phyloP scores from a whole-genome alignment of 2,888 invertebrate species.

The Andrena bicolor region DNA sequence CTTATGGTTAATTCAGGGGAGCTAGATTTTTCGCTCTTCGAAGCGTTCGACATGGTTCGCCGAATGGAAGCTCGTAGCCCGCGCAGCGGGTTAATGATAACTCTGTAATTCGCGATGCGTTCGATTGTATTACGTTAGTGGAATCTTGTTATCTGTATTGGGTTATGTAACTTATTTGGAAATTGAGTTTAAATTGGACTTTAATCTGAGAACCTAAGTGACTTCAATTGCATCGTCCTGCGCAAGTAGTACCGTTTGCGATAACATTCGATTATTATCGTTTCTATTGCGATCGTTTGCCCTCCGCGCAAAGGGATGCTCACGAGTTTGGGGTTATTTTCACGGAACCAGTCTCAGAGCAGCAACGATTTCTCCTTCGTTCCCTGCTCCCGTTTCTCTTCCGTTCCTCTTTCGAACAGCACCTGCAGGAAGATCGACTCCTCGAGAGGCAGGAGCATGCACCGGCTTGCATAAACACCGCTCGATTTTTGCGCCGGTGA shows the following conservation, averaged over 20 bases:
- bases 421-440: slow-evolving; percentile 54
- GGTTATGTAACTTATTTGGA: too few relatives aligned
- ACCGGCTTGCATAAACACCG: slow-evolving; percentile 58
- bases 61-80: background rate
- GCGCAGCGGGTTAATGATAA: background rate
- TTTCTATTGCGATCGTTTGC: background rate
- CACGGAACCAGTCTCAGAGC: slow-evolving; percentile 20
- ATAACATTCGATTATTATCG: background rate
- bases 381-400: slow-evolving; percentile 7
- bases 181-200: too few relatives aligned
- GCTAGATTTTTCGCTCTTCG: background rate
- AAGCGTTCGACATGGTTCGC: background rate
- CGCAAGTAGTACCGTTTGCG: background rate
- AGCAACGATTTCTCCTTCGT: background rate
- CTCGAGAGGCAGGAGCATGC: slow-evolving; percentile 39
- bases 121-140: background rate
- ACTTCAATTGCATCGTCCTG: background rate
- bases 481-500: slow-evolving; percentile 51
- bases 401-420: slow-evolving; percentile 32
- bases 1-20: slow-evolving; percentile 32
- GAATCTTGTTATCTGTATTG: too few relatives aligned
- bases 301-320: slow-evolving; percentile 1
- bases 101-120: background rate
- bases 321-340: slow-evolving; percentile 19
- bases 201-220: too few relatives aligned